phyloP scores from a whole-genome alignment of 2,888 invertebrate genomes.

The Notodonta dromedarius region DNA sequence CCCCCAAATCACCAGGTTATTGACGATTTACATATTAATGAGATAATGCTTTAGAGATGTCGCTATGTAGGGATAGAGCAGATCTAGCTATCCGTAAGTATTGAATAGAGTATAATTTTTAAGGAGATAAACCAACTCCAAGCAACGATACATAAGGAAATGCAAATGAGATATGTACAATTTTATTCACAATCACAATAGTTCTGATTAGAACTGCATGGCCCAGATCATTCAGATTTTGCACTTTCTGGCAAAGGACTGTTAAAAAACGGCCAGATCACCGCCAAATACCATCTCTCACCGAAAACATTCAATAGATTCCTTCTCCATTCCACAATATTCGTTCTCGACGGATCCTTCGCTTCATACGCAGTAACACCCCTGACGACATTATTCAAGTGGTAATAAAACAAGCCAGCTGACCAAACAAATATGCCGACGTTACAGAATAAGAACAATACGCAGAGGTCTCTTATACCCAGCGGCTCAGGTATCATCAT shows the following conservation, averaged over 20 bases:
- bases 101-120: too few species aligned
- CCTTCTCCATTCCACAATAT: slow-evolving; percentile 86
- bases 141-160: too few species aligned
- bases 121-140: too few species aligned
- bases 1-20: too few species aligned
- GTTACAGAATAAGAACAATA: slow-evolving; percentile 52
- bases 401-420: slow-evolving; percentile 48
- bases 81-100: too few species aligned
- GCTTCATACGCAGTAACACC: slow-evolving; percentile 77
- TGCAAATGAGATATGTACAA: too few species aligned
- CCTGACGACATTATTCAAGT: slow-evolving; percentile 76
- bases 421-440: slow-evolving; percentile 51
- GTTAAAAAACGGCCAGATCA: slow-evolving; percentile 57
- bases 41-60: too few species aligned
- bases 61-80: too few species aligned
- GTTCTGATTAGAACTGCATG: too few species aligned
- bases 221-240: slow-evolving; percentile 13
- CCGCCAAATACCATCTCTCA: slow-evolving; percentile 62
- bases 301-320: slow-evolving; percentile 91
- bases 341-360: slow-evolving; percentile 72
- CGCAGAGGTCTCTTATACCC: slow-evolving; percentile 49
- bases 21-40: too few species aligned
- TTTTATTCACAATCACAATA: too few species aligned
- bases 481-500: slow-evolving; percentile 42
- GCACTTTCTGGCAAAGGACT: slow-evolving; percentile 48